Base-by-base conservation (phyloP, 2,888 invertebrate species). In the Platycnemis pennipes region DNA sequence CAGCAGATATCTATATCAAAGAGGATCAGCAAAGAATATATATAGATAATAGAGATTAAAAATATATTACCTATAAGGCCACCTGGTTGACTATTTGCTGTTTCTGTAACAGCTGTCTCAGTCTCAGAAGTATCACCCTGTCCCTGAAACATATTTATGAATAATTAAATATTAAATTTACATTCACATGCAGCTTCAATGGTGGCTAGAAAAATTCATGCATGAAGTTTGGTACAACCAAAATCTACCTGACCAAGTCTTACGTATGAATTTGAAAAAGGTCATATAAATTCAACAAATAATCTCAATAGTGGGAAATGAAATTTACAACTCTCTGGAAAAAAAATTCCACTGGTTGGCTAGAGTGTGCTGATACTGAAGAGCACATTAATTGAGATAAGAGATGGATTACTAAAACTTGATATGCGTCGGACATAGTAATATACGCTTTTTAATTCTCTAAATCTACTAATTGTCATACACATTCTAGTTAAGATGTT, bases 51-150 rank as follows among this genome's bases (percentile, higher is more conserved):
- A n/a, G 46, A 8, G 49, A n/a, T 11, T 26, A 88, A 7, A 46
- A 88, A 46, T 13, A 37, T 86, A 4, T 88, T 88, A 89, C 91
- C 91, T 56, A 91, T 63, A 13, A 63, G 26, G 45, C 22, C n/a
- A 91, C 13, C 26, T 26, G 44, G 44, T 44, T 91, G 56, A 44
- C 13, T 53, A 16, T 3, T 2, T 16, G 22, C 3, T 44, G 69
- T 2, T 19, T 69, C n/a, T 44, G 22, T 37, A 77, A 77, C 44
- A 45, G 44, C 44, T 19, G 11, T 46, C n/a, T 91, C 42, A 63
- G 63, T 22, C 42, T 16, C 31, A 44, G 16, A 13, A 26, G 44
- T 1, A 44, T 44, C 44, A 42, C 44, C 69, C 22, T 69, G 1
- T 37, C 31, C 63, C 63, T 91, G 44, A 13, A 91, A 63, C n/a